Evolutionary conservation across 1,140 invertebrate genomes (phyloP).

Genomic region (Drosophila setifemur): DNA sequence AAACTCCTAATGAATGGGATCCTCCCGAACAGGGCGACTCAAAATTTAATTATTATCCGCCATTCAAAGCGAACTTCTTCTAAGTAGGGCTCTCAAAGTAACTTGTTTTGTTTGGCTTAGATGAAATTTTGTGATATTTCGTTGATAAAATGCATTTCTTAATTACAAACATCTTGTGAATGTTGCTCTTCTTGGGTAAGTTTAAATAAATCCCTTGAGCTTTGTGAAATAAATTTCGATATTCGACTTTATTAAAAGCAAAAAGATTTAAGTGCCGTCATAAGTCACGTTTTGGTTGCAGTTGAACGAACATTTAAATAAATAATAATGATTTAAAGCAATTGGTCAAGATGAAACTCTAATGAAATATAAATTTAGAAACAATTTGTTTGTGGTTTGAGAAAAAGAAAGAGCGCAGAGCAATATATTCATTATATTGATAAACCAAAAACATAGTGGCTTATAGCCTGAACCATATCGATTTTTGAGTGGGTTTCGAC

Average conservation of each 20-base stretch:
- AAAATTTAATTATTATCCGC: neutral
- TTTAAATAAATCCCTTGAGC: no score
- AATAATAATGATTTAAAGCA: no score
- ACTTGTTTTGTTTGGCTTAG: neutral
- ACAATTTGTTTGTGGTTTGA: no score
- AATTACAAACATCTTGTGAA: no score
- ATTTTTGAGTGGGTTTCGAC: neutral
- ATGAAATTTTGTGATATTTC: neutral
- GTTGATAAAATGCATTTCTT: no score
- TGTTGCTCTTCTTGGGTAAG: no score
- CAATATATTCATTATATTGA: no score
- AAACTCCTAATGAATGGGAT: conserved; percentile 31
- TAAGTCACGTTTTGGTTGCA: no score
- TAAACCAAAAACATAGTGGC: no score
- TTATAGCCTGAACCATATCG: conserved; percentile 1
- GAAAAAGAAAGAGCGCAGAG: no score
- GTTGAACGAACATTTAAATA: conserved; percentile 4
- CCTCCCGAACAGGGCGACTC: neutral
- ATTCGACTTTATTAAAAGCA: conserved; percentile 17
- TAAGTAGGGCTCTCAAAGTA: neutral
- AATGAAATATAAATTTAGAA: neutral
- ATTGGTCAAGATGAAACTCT: neutral
- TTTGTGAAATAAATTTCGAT: no score
- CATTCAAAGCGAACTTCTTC: neutral
- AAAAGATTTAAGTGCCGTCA: no score